A percentile compares a stretch with the other conserved stretches of the same genome.
Conservation (phyloP, 2,888 invertebrate species). For the Platycheirus rosarum region DNA sequence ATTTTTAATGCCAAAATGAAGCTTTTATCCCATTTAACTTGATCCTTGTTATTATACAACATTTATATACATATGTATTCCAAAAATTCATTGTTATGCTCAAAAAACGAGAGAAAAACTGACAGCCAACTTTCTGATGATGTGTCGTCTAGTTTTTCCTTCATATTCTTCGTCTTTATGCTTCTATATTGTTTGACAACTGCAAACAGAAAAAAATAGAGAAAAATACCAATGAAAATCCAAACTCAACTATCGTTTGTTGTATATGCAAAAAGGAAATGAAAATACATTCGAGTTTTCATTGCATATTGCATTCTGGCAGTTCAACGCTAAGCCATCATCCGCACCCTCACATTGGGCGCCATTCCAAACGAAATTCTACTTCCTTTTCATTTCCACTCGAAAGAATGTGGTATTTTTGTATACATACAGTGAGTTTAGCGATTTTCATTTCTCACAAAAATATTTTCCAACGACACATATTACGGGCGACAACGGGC, state of each 20-base stretch:
- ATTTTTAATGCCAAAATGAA: background rate
- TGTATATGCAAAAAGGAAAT: constrained; percentile 46
- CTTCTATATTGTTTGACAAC: constrained; percentile 22
- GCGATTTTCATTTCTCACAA: constrained; percentile 53
- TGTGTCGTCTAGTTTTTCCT: background rate
- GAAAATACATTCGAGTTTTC: constrained; percentile 46
- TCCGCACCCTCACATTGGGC: constrained; percentile 1
- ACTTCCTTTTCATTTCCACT: constrained; percentile 47
- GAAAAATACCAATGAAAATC: background rate
- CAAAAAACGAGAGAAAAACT: constrained; percentile 11
- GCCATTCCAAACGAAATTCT: constrained; percentile 14
- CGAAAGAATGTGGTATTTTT: constrained; percentile 37
- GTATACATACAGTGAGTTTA: background rate
- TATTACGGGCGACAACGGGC: background rate
- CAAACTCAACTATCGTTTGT: background rate
- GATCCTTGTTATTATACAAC: constrained; percentile 6
- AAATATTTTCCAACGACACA: constrained; percentile 32
- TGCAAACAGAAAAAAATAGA: background rate
- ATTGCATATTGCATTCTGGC: constrained; percentile 53
- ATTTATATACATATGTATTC: constrained; percentile 19
- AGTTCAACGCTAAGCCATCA: constrained; percentile 18
- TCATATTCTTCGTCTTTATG: background rate
- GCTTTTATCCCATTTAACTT: background rate
- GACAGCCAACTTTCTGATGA: constrained; percentile 6
- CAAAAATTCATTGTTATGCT: constrained; percentile 13